These are phyloP conservation scores for Tapera naevia DNA, from an alignment of 2,797 vertebrate species.

Conservation along the genomic window DNA sequence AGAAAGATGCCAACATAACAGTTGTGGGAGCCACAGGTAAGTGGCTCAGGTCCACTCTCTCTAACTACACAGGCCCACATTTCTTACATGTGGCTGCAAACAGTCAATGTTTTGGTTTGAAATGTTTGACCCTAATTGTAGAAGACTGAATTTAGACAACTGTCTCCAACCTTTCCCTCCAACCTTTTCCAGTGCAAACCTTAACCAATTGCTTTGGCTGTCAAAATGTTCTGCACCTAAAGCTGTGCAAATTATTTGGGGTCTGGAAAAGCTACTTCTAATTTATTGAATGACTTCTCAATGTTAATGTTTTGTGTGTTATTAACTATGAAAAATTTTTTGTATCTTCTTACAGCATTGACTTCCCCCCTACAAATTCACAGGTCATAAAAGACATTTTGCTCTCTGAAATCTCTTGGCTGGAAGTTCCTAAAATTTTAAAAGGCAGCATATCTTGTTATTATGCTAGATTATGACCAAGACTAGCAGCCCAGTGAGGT, in stretches of 20 bases:
- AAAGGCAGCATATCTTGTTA: not conserved
- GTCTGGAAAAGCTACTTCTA: not conserved
- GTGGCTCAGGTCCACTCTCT: not conserved
- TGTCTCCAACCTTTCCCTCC: not conserved
- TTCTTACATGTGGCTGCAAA: not conserved
- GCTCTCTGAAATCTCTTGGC: not conserved
- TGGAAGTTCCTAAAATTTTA: not conserved
- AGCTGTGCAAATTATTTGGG: not conserved
- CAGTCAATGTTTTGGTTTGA: not conserved
- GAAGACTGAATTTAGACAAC: not conserved
- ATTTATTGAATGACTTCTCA: not conserved
- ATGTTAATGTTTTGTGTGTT: not conserved
- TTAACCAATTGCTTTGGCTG: not conserved
- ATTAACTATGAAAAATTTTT: not conserved
- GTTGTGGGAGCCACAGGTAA: constrained; percentile 82
- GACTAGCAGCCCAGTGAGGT: not conserved
- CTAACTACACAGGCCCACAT: not conserved
- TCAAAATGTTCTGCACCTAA: not conserved
- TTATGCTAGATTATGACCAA: not conserved
- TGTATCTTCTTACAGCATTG: not conserved
- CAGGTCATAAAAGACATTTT: not conserved
- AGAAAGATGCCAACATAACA: constrained; percentile 74
- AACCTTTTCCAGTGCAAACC: not conserved
- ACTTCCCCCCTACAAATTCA: not conserved
- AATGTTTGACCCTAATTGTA: not conserved